Evolutionary conservation across 2,113 vertebrate genomes (phyloP).

Genomic region (Gasterosteus nipponicus): DNA sequence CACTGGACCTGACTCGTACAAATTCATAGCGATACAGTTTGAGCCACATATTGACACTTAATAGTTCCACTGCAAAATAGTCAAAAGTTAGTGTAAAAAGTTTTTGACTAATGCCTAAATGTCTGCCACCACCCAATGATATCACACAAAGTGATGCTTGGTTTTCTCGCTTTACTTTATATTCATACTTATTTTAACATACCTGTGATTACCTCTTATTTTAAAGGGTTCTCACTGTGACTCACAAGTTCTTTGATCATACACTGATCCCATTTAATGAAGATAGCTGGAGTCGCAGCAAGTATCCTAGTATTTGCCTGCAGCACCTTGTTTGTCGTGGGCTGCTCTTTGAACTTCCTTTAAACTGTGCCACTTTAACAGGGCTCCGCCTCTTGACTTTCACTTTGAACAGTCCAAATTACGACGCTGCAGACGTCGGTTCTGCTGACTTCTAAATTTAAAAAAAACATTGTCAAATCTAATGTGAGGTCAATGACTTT

Average conservation of each 20-base stretch:
- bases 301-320: constrained; percentile 68
- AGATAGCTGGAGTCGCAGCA: constrained; percentile 62
- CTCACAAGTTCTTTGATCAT: constrained; percentile 66
- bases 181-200: constrained; percentile 41
- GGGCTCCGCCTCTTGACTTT: not conserved
- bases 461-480: not conserved
- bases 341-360: not conserved
- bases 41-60: not conserved
- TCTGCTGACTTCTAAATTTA: not conserved
- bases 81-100: constrained; percentile 46
- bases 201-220: constrained; percentile 57
- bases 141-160: constrained; percentile 54
- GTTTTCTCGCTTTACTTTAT: constrained; percentile 49
- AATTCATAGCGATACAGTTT: not conserved
- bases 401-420: not conserved
- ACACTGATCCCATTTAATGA: constrained; percentile 70
- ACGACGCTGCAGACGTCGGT: not conserved
- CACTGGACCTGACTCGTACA: not conserved
- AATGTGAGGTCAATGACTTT: not conserved
- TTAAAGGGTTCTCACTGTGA: constrained; percentile 51
- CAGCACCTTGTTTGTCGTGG: constrained; percentile 50
- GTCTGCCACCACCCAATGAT: constrained; percentile 48
- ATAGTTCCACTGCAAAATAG: not conserved
- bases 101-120: constrained; percentile 46
- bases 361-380: not conserved